Percentiles rank a stretch among this genome's conserved stretches.
phyloP scores from a whole-genome alignment of 2,113 vertebrate species.

The Geothlypis trichas region DNA sequence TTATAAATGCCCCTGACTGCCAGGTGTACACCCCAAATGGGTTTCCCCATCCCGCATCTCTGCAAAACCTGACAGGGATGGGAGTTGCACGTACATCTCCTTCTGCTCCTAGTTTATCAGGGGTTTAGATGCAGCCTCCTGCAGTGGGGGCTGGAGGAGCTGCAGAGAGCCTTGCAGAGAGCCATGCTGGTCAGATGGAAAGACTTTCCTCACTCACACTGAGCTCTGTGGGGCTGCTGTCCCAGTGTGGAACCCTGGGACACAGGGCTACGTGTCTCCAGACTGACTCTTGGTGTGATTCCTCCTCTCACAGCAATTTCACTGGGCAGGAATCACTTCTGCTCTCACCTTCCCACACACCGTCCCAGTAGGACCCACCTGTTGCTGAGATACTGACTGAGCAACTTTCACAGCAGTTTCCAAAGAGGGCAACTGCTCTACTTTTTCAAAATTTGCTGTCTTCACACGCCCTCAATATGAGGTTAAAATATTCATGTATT shows the following conservation, averaged over 20 bases:
- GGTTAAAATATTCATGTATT: neutral
- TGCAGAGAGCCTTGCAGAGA: too few relatives aligned
- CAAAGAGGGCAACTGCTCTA: neutral
- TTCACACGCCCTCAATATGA: neutral
- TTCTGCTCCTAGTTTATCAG: neutral
- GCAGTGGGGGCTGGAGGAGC: too few relatives aligned
- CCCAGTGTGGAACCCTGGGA: fast-evolving
- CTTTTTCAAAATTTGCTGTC: neutral
- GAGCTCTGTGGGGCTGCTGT: neutral
- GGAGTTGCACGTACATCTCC: neutral
- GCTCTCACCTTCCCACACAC: neutral
- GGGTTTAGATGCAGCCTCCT: neutral
- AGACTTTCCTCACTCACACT: fast-evolving
- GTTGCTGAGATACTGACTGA: neutral
- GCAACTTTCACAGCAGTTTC: neutral
- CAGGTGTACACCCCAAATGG: too few relatives aligned
- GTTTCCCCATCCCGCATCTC: neutral
- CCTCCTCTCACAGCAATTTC: neutral
- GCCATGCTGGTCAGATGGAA: neutral
- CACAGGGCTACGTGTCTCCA: neutral
- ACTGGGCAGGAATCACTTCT: neutral
- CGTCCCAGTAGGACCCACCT: neutral
- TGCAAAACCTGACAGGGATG: neutral
- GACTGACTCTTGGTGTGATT: fast-evolving
- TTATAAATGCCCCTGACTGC: neutral